Evolutionary conservation across 2,113 vertebrate species (phyloP), one percentile per base, ranked within the genome.

Genomic region (Bostrychus sinensis): DNA sequence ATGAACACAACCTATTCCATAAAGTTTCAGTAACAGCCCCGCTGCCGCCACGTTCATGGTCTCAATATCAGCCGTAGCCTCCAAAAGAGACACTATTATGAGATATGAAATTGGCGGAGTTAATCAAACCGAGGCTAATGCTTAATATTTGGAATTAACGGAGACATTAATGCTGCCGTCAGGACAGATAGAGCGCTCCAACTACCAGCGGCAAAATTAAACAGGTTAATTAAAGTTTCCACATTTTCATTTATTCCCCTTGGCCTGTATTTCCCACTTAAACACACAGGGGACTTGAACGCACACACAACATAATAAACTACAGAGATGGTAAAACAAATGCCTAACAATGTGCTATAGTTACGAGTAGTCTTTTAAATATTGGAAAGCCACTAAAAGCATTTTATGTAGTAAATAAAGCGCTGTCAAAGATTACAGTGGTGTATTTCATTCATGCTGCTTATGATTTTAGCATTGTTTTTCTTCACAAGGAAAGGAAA

Each of bases 201-300:
- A 83, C 83, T 75, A 83, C 83, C 77, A 62, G 55, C n/a, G 75
- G 80, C 71, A 0, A 81, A 88, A 88, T 88, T 85, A 86, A 86
- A 85, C 78, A 84, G 85, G 85, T 89, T 91, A 91, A 89, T 89
- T 89, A 88, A 88, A 88, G 83, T 88, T 81, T 84, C 57, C 54
- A 67, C 64, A 86, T 83, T 75, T 75, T 59, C 69, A 71, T 68
- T 39, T 66, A 36, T 65, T 72, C 61, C 50, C 51, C 45, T 62
- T 46, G 7, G 62, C 78, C 70, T 75, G 22, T 56, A 43, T 68
- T 56, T 59, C 66, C 41, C 66, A 56, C 34, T 60, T 45, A 23
- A 51, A 70, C 63, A 60, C 70, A 66, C 71, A 63, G 54, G 67
- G n/a, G 1, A n/a, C 45, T 54, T 26, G 45, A 30, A 58, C 56